Conservation (phyloP, 2,113 vertebrate species). For the Octodon degus region DNA sequence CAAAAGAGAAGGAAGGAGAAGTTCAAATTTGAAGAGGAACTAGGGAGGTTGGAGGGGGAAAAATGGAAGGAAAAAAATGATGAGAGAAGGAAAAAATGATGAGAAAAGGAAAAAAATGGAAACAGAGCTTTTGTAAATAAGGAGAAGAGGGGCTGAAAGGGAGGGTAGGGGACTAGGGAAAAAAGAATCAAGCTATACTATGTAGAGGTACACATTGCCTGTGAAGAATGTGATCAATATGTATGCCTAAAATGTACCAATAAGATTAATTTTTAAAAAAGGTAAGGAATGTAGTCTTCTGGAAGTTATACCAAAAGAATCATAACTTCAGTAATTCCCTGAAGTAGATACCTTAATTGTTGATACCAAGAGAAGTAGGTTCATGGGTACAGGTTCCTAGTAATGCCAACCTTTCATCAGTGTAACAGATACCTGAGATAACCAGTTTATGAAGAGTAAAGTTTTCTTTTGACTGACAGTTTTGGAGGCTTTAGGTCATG, state of each 20-base stretch:
- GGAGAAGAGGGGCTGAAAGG: too few species aligned
- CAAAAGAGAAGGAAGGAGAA: background rate
- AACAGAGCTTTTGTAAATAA: too few species aligned
- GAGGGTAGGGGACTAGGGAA: too few species aligned
- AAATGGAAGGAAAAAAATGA: too few species aligned
- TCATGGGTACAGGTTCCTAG: background rate
- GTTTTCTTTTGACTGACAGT: background rate
- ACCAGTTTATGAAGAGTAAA: background rate
- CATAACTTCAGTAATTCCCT: background rate
- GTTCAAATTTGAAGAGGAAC: too few species aligned
- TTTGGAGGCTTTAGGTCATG: background rate
- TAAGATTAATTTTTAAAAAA: background rate
- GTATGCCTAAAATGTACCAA: too few species aligned
- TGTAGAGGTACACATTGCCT: too few species aligned
- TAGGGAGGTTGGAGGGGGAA: too few species aligned
- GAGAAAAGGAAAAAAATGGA: too few species aligned
- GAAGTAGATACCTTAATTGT: background rate
- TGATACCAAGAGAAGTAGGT: background rate
- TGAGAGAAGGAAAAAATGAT: too few species aligned
- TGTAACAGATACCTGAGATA: background rate
- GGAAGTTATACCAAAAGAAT: conserved; percentile 7
- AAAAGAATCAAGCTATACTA: too few species aligned
- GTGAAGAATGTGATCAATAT: too few species aligned
- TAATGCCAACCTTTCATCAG: background rate
- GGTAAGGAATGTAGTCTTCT: background rate